Base-by-base conservation (phyloP, 2,888 invertebrate genomes). In the Acanthacorydalis orientalis region DNA sequence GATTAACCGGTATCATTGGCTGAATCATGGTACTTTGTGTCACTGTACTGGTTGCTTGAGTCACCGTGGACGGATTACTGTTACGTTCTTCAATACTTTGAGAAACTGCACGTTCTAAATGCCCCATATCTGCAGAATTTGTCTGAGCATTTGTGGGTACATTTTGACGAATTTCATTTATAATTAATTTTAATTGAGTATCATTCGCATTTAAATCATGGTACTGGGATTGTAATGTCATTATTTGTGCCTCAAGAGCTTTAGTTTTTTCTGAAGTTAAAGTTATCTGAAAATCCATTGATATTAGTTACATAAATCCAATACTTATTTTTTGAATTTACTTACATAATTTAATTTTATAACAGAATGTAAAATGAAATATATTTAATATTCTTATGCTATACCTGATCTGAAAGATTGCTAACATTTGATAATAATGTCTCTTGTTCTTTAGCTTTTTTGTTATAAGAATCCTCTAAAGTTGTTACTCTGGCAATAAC, bases 401-500 rank as follows among this genome's bases (percentile, higher is more conserved):
- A 38, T 58, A 64, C 64, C 54, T 62, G 56, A 46, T 57, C 52
- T 31, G 54, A 54, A 41, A 64, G 49, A 46, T 59, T 58, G 42
- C 57, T 57, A 40, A 64, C 51, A 35, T 58, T 56, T 15, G 51
- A 53, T 37, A 54, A 47, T 49, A 61, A 51, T 8, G 53, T 50
- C 43, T 55, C 53, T 47, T 57, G 56, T 37, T 53, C 52, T 2
- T 53, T 51, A 2, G 52, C 46, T 40, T 53, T 57, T 51, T 59
- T 59, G 37, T 55, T 57, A 50, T 61, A 64, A 46, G 61, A 58
- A 11, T 58, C 62, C 46, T 67, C 62, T 46, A 69, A 54, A 7
- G 68, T 64, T 49, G 63, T 61, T 15, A 68, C 60, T 47, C 62
- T 60, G 46, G 64, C 60, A 46, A 61, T 68, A 31, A 68, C 58